Base-by-base conservation (phyloP, 2,888 invertebrate genomes). In the Heliconius aoede region DNA sequence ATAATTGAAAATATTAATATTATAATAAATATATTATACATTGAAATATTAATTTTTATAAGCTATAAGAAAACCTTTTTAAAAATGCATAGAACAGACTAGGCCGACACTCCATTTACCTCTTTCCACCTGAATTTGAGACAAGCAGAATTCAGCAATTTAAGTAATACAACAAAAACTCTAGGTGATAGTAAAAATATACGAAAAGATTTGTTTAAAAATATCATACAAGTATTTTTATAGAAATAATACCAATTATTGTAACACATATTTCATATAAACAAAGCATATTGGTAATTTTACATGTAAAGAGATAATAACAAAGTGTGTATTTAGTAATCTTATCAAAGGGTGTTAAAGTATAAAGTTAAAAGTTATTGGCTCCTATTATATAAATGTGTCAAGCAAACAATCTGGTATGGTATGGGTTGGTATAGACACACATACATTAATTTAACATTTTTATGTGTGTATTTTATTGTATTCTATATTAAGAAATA, bases 331-430 rank as follows among this genome's bases (percentile, higher is more conserved):
- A 24, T 72, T 24, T 13, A n/a, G 28, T 67, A 67, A 67, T 67
- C 28, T 51, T 51, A 68, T 68, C 55, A 69, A 69, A 55, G 55
- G 69, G 69, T n/a, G 55, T 55, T 30, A n/a, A n/a, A n/a, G n/a
- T n/a, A n/a, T 30, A 55, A 51, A 13, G 30, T 69, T n/a, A n/a
- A 69, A 55, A 32, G 51, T 69, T 24, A 69, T 32, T 55, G n/a
- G 7, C 24, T 24, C 36, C 13, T 36, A 64, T 69, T 55, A 55
- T 15, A 55, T 69, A 55, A 30, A 30, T 69, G n/a, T 18, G 55
- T 69, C 55, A 69, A 69, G 55, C 26, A 26, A 60, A 5, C 58
- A 30, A 61, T 24, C 36, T 72, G 26, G 36, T n/a, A n/a, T n/a
- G n/a, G n/a, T n/a, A n/a, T n/a, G n/a, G n/a, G n/a, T n/a, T n/a